phyloP scores from a whole-genome alignment of 2,113 vertebrate genomes.

The Sorex araneus region DNA sequence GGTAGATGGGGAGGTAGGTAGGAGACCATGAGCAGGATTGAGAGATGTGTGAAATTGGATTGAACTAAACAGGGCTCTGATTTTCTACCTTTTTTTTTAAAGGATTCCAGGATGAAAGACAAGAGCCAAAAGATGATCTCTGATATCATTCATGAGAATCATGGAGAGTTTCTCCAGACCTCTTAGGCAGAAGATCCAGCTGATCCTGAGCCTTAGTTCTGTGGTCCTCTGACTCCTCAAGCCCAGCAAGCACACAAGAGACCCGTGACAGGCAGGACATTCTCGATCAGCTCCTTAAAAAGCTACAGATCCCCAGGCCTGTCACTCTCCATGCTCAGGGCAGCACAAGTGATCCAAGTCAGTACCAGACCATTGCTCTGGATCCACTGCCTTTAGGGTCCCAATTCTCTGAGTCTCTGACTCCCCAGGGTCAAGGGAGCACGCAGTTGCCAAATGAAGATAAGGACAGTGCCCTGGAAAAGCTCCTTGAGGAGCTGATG shows the following conservation, averaged over 20 bases:
- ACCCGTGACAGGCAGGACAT: no score
- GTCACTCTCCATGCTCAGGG: no score
- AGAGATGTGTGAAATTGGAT: not conserved
- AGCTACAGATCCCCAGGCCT: no score
- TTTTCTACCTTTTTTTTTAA: not conserved
- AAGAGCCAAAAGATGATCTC: not conserved
- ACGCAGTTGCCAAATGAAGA: not conserved
- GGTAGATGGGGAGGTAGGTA: no score
- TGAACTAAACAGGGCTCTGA: not conserved
- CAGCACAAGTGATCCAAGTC: no score
- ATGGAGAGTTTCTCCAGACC: no score
- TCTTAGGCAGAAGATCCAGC: not conserved
- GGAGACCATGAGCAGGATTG: no score
- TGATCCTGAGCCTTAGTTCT: not conserved
- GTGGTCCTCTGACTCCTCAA: no score
- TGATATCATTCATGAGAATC: not conserved
- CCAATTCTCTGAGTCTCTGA: not conserved
- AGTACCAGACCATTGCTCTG: not conserved
- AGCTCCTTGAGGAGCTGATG: not conserved
- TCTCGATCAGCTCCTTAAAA: no score
- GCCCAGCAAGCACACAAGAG: no score
- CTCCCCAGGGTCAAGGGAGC: not conserved
- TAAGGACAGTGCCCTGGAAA: not conserved
- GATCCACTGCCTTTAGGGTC: not conserved
- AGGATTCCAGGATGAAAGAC: conserved; percentile 36